These are phyloP conservation scores for Philereme transversata DNA, from an alignment of 2,888 invertebrate species.

Conservation along the genomic window DNA sequence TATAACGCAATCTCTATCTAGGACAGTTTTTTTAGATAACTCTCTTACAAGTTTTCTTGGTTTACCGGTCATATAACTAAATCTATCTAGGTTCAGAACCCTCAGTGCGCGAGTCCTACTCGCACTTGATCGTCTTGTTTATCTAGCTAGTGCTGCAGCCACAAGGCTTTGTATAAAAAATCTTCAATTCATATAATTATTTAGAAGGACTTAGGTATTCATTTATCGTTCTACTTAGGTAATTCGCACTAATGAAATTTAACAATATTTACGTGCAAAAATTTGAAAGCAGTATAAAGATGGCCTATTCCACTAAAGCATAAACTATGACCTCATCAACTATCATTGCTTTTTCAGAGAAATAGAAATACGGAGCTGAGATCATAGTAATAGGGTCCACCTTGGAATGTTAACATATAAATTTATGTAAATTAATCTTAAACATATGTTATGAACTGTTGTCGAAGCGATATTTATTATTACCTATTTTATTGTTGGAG, in stretches of 20 bases:
- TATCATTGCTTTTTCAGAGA: neutral
- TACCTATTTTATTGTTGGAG: constrained; percentile 45
- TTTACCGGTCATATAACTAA: too few relatives aligned
- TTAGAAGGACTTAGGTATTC: too few relatives aligned
- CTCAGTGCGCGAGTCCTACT: too few relatives aligned
- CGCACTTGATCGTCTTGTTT: too few relatives aligned
- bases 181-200: too few relatives aligned
- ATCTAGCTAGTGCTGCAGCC: too few relatives aligned
- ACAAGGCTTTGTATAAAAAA: too few relatives aligned
- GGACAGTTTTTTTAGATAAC: too few relatives aligned
- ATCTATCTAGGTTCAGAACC: too few relatives aligned
- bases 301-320: constrained; percentile 12
- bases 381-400: constrained; percentile 3
- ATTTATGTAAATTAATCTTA: constrained; percentile 51
- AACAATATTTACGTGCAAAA: constrained; percentile 13
- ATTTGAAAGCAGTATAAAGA: constrained; percentile 7
- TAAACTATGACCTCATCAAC: constrained; percentile 33
- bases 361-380: constrained; percentile 10
- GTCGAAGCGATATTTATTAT: constrained; percentile 49
- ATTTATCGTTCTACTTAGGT: too few relatives aligned
- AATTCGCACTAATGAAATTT: neutral
- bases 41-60: too few relatives aligned
- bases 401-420: constrained; percentile 26
- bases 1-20: too few relatives aligned
- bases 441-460: constrained; percentile 46